Base-by-base conservation (phyloP, 37 sponge, comb jelly and placozoan genomes). In the Cliona cf. orientalis region DNA sequence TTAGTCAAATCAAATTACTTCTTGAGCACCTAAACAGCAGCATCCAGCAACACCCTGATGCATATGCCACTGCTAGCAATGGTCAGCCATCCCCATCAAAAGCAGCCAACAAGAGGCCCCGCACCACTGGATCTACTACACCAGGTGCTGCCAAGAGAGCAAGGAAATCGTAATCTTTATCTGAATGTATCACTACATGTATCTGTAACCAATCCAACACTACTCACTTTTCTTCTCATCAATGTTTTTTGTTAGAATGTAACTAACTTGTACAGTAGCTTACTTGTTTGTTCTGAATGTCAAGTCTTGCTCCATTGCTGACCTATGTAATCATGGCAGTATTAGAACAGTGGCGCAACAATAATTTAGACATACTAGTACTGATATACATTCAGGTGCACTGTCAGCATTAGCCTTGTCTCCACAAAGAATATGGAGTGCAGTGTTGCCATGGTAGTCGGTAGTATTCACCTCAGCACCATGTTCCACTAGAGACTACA, bases 381-480 rank as follows among this genome's bases (percentile, higher is more conserved):
- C 28, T 46, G 63, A 36, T 42, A 83, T 74, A 41, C 66, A 83
- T 35, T 83, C 66, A 2, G 61, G 32, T 14, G 62, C 33, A 7
- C 5, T 28, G 28, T 42, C 40, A 25, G 28, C 38, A 29, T 35
- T 67, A 12, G 17, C 65, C 42, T 57, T 21, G 0, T 86, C 87
- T 46, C 49, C 32, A 66, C 91, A 90, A 22, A 94, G 46, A 39
- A 79, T 62, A 57, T 90, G 91, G 31, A 90, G 79, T 33, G 91
- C 82, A 28, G 91, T 83, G 85, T 90, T 90, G 29, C 94, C 94
- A 1, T 86, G 53, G 12, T 34, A 19, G 73, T 87, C 82, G 28
- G 39, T 33, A 43, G 37, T 36, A 42, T 86, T 86, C 42, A 87
- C 79, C 67, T 81, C 49, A 5, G 80, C 84, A 34, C 87, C 88